These are phyloP conservation scores for Panagrolaimus sp. DNA, from an alignment of 1,140 invertebrate species.

Conservation along the genomic window DNA sequence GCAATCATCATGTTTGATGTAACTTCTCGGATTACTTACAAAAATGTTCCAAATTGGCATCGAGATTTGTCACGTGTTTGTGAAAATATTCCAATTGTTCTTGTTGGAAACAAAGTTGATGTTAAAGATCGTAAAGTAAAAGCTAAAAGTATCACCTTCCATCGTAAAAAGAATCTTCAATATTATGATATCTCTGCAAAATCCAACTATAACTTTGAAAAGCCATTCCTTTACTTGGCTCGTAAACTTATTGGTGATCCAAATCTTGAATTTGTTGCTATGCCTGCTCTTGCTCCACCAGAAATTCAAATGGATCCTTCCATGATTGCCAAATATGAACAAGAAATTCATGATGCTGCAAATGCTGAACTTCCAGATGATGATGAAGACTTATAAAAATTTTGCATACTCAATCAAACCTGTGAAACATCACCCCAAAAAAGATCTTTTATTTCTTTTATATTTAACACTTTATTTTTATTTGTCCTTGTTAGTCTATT, in stretches of 20 bases:
- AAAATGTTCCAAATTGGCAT: conserved; percentile 99
- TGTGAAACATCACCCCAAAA: neutral
- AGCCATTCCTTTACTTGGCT: conserved; percentile 96
- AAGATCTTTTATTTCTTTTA: conserved; percentile 10
- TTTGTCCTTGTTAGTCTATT: conserved; percentile 5
- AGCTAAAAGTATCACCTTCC: conserved; percentile 97
- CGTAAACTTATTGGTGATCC: conserved; percentile 96
- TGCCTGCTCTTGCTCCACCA: conserved; percentile 93
- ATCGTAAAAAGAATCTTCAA: conserved; percentile 99
- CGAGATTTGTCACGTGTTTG: conserved; percentile 94
- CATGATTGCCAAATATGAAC: conserved; percentile 89
- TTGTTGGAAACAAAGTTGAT: conserved; percentile 85
- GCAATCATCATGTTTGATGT: conserved; percentile 99
- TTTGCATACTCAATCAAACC: too few species aligned
- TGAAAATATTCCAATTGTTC: conserved; percentile 97
- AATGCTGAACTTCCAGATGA: conserved; percentile 58
- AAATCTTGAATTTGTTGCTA: conserved; percentile 96
- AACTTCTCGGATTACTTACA: conserved; percentile 96
- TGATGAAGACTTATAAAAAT: conserved; percentile 57
- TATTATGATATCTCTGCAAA: conserved; percentile 99
- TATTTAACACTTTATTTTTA: conserved; percentile 5
- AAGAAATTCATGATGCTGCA: conserved; percentile 74
- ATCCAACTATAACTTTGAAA: conserved; percentile 99
- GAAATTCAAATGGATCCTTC: conserved; percentile 96
- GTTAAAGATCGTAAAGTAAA: conserved; percentile 99